Base-by-base conservation (phyloP, 2,888 invertebrate genomes). In the Panopea generosa region DNA sequence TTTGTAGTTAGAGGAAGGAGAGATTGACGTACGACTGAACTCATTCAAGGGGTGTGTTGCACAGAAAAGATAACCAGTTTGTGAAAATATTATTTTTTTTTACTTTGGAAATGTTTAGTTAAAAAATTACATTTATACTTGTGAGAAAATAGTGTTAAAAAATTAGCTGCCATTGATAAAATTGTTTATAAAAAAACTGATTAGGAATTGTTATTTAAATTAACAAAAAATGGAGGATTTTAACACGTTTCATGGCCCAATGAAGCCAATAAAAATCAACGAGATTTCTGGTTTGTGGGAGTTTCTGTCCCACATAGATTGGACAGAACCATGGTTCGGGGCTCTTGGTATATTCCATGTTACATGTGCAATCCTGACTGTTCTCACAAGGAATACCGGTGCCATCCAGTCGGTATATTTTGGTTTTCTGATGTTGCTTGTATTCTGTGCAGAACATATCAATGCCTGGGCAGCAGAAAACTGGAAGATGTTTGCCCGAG, bases 391-490 rank as follows among this genome's bases (percentile, higher is more conserved):
- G 49, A 84, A 83, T 11, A 55, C 60, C 11, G 77, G 80, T 0
- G 80, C 77, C 2, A 11, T 77, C 11, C 86, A 86, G 52, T 69
- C 77, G 2, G 45, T 82, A 2, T 82, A 85, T 55, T 88, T 88
- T 65, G 78, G 79, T 2, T 26, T 82, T 14, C 57, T 86, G 52
- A 97, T 98, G 88, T 93, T 96, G 47, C 93, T 97, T 76, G 97
- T 97, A 16, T 97, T 97, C 92, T 97, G 96, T 91, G 97, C 98
- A 24, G 97, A 98, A 93, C 96, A 95, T 87, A 96, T 98, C 84
- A 98, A 98, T 92, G 96, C 97, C 93, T 95, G 96, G 79, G 98
- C 97, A 2, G 97, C 98, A 0, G 94, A 94, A 80, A 96, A 98
- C 92, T 98, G 97, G 97, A 95, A 93, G 94, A 93, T 95, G 71